Percentiles rank a stretch among this genome's conserved stretches.
Conservation (phyloP, 2,888 invertebrate genomes). For the Caenorhabditis sp. region DNA sequence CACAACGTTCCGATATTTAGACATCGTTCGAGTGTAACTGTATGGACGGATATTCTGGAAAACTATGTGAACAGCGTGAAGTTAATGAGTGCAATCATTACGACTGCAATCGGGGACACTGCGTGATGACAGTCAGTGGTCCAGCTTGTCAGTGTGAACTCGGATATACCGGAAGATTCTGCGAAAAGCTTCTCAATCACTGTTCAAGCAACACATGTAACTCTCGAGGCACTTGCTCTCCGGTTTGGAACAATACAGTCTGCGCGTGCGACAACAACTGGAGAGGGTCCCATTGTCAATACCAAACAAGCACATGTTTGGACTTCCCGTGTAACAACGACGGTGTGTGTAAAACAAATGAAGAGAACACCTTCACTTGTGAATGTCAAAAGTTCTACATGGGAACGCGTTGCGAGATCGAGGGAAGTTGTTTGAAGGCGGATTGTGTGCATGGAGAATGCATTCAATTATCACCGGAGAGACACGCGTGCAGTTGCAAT, state of each 20-base stretch:
- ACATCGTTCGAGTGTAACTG: slow-evolving; percentile 67
- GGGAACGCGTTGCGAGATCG: slow-evolving; percentile 74
- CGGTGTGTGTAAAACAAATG: slow-evolving; percentile 88
- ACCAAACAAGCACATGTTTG: slow-evolving; percentile 65
- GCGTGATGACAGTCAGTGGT: slow-evolving; percentile 57
- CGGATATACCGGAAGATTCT: slow-evolving; percentile 73
- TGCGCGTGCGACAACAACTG: slow-evolving; percentile 71
- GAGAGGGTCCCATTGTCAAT: slow-evolving; percentile 63
- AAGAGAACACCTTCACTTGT: slow-evolving; percentile 67
- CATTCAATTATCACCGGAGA: slow-evolving; percentile 71
- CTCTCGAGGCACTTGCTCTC: slow-evolving; percentile 65
- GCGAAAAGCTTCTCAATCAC: slow-evolving; percentile 71
- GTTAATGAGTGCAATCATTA: slow-evolving; percentile 61
- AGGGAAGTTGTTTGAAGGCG: slow-evolving; percentile 73
- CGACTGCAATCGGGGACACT: slow-evolving; percentile 64
- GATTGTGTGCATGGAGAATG: slow-evolving; percentile 76
- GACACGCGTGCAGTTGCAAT: slow-evolving; percentile 74
- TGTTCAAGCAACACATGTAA: slow-evolving; percentile 71
- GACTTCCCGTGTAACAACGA: slow-evolving; percentile 89
- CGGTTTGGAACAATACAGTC: slow-evolving; percentile 71
- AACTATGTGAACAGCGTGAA: slow-evolving; percentile 63
- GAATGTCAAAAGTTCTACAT: slow-evolving; percentile 76
- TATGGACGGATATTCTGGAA: slow-evolving; percentile 68
- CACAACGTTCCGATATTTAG: slow-evolving; percentile 30
- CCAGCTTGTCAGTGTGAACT: slow-evolving; percentile 64